A percentile compares a stretch with the other conserved stretches of the same genome.
Evolutionary conservation across 2,888 invertebrate genomes (phyloP).

Genomic region (Phorcus lineatus): DNA sequence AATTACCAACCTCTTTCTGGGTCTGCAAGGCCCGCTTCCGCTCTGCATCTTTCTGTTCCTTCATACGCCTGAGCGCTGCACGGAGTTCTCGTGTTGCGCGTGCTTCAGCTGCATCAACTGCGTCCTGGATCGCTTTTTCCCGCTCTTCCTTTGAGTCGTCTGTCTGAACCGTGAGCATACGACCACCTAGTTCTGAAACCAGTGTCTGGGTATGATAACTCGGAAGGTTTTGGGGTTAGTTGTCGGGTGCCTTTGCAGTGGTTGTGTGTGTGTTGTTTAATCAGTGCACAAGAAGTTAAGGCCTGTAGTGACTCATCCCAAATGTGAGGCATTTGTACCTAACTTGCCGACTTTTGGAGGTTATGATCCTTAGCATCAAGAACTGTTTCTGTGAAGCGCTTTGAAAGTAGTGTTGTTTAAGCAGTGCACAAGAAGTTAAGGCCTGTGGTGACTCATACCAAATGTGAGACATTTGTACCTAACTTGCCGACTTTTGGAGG

Average conservation of each 20-base stretch:
- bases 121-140: constrained; percentile 59
- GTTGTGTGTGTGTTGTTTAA: too few relatives aligned
- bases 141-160: constrained; percentile 61
- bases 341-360: too few relatives aligned
- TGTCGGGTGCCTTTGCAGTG: neutral
- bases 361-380: too few relatives aligned
- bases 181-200: constrained; percentile 50
- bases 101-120: constrained; percentile 61
- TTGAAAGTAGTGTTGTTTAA: too few relatives aligned
- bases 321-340: too few relatives aligned
- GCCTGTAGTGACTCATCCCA: too few relatives aligned
- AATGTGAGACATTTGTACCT: too few relatives aligned
- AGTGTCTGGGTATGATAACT: neutral
- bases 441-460: too few relatives aligned
- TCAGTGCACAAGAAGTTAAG: too few relatives aligned
- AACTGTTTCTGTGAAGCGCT: too few relatives aligned
- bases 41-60: constrained; percentile 61
- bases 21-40: constrained; percentile 58
- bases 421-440: too few relatives aligned
- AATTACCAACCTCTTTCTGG: constrained; percentile 59
- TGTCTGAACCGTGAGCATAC: constrained; percentile 52
- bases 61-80: constrained; percentile 60
- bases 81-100: constrained; percentile 65
- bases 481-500: too few relatives aligned
- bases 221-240: neutral